A percentile compares a stretch with the other conserved stretches of the same genome.
These are phyloP conservation scores for Steinernema feltiae DNA, from an alignment of 1,140 invertebrate species.

Conservation along the genomic window DNA sequence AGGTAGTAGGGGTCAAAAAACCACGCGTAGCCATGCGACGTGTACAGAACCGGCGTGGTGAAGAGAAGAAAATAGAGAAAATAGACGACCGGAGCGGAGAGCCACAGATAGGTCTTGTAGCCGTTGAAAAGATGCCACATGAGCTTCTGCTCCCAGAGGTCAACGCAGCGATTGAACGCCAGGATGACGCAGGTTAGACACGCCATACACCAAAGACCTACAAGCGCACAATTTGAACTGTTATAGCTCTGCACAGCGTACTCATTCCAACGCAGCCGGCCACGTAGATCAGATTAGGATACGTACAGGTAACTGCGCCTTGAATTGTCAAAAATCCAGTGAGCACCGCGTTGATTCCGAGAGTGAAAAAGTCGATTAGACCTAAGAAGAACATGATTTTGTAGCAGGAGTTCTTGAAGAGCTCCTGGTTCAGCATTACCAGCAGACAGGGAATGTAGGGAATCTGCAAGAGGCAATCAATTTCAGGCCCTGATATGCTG, in stretches of 20 bases:
- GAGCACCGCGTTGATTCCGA: slow-evolving; percentile 22
- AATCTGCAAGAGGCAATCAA: slow-evolving; percentile 13
- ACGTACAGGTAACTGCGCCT: slow-evolving; percentile 28
- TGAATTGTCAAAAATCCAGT: slow-evolving; percentile 25
- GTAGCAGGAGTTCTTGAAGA: slow-evolving; percentile 31
- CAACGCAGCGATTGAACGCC: slow-evolving; percentile 27
- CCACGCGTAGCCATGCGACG: not conserved
- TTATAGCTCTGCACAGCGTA: not conserved
- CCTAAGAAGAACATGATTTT: slow-evolving; percentile 31
- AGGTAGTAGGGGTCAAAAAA: not conserved
- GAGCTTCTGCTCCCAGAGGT: slow-evolving; percentile 12
- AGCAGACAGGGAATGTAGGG: slow-evolving; percentile 34
- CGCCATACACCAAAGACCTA: slow-evolving; percentile 18
- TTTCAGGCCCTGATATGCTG: not conserved
- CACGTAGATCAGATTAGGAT: slow-evolving; percentile 26
- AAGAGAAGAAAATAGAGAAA: not conserved
- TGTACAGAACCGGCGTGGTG: not conserved
- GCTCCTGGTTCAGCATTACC: slow-evolving; percentile 28
- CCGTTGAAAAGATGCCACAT: slow-evolving; percentile 28
- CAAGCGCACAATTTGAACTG: not conserved
- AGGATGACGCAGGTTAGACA: slow-evolving; percentile 21
- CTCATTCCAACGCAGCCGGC: slow-evolving; percentile 18
- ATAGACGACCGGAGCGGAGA: slow-evolving; percentile 27
- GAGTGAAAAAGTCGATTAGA: not conserved
- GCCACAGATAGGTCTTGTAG: slow-evolving; percentile 29